Conservation (phyloP, 2,797 vertebrate species). For the Knipowitschia caucasica region DNA sequence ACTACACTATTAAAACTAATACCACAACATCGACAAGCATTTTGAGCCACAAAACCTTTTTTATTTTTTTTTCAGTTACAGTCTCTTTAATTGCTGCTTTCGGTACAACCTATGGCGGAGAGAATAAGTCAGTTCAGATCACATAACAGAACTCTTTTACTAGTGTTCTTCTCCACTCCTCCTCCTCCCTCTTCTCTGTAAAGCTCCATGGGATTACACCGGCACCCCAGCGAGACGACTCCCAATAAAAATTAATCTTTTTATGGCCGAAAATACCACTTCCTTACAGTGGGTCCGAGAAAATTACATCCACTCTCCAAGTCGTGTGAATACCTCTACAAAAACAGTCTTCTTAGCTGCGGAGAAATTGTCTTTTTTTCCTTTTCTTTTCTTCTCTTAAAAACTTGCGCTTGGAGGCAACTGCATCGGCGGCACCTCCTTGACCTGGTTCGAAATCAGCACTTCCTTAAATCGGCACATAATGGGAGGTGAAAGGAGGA, state of each 20-base stretch:
- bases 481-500: constrained; percentile 42
- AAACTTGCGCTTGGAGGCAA: constrained; percentile 33
- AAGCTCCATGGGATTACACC: constrained; percentile 58
- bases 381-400: too few species aligned
- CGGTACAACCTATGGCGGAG: too few species aligned
- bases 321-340: constrained; percentile 26
- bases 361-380: constrained; percentile 28
- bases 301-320: constrained; percentile 42
- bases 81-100: not conserved
- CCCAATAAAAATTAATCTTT: constrained; percentile 61
- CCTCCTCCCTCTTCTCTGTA: constrained; percentile 24
- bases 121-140: constrained; percentile 2
- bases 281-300: constrained; percentile 24
- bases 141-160: constrained; percentile 3
- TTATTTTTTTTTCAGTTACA: not conserved
- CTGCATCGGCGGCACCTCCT: constrained; percentile 43
- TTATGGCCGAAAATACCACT: constrained; percentile 54
- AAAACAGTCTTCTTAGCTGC: constrained; percentile 37
- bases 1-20: too few species aligned
- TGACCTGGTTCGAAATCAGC: constrained; percentile 55
- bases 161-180: constrained; percentile 6
- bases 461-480: constrained; percentile 58
- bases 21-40: too few species aligned
- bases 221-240: constrained; percentile 47
- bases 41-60: too few species aligned